Base-by-base conservation (phyloP, 2,113 vertebrate species). In the Podarcis raffonei region DNA sequence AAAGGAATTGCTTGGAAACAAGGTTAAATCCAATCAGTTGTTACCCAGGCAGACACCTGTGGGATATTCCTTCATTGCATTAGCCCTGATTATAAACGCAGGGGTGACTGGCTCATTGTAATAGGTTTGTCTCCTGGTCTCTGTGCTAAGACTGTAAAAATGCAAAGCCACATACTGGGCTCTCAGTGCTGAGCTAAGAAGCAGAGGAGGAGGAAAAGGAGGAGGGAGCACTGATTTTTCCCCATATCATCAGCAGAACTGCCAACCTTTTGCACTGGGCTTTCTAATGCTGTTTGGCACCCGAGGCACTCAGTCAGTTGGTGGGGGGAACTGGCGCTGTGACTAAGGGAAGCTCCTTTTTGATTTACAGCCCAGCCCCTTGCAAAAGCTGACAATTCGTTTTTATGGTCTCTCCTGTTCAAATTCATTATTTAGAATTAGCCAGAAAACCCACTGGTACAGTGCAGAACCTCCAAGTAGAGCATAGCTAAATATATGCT, bases 211-310 rank as follows among this genome's bases (percentile, higher is more conserved):
- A 5, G 22, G 59, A 30, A 18, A 18, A 72, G 22, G 37, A n/a
- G 48, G 83, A 9, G 3, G 39, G 16, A 35, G 90, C 8, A 48
- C 72, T 71, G 91, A 89, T 91, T 96, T 94, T 88, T 25, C 5
- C 11, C 13, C 35, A 94, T 92, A 37, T 35, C 90, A 90, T 96
- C 97, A 97, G 96, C 95, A 95, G 91, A 97, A 95, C 95, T 96
- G 96, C 95, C 97, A 97, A 83, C 86, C 93, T 89, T 94, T 93
- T 94, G 93, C 95, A 89, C 82, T 75, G 91, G 89, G 91, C 27
- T 79, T 93, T 91, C 94, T 96, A 95, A 95, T 96, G 93, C 89
- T n/a, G 95, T 90, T 94, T 91, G 93, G 94, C 94, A 94, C 93
- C 96, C 81, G 78, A 94, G 95, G 95, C 95, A 90, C 86, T 69